phyloP scores from a whole-genome alignment of 2,113 vertebrate genomes.

The Vimba vimba region DNA sequence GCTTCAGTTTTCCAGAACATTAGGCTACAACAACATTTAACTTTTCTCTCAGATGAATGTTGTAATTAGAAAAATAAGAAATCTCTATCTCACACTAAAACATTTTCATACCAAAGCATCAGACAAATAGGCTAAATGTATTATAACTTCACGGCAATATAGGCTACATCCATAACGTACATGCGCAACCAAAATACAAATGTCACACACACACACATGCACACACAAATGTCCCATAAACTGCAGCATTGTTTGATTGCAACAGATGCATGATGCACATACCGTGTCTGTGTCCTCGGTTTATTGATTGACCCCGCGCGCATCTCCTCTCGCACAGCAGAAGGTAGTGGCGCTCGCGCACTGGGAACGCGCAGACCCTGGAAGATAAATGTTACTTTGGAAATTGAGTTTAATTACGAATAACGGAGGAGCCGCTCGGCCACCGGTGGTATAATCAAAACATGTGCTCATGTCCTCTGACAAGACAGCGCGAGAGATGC shows the following conservation, averaged over 20 bases:
- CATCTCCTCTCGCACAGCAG: constrained; percentile 76
- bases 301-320: constrained; percentile 87
- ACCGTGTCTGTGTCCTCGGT: constrained; percentile 79
- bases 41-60: not conserved
- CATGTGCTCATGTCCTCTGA: constrained; percentile 65
- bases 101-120: not conserved
- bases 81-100: not conserved
- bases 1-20: not conserved
- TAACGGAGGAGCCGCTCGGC: constrained; percentile 74
- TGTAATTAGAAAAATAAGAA: not conserved
- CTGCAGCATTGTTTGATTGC: constrained; percentile 40
- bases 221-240: constrained; percentile 27
- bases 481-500: constrained; percentile 45
- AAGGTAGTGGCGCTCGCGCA: constrained; percentile 79
- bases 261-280: constrained; percentile 58
- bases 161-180: not conserved
- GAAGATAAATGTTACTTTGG: constrained; percentile 89
- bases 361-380: constrained; percentile 70
- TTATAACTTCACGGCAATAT: not conserved
- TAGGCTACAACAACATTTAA: not conserved
- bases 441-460: constrained; percentile 73
- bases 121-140: not conserved
- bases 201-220: not conserved
- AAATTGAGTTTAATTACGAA: constrained; percentile 87
- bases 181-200: constrained; percentile 15